Conservation (phyloP, 1,140 invertebrate species). For the Calycopis cecrops region DNA sequence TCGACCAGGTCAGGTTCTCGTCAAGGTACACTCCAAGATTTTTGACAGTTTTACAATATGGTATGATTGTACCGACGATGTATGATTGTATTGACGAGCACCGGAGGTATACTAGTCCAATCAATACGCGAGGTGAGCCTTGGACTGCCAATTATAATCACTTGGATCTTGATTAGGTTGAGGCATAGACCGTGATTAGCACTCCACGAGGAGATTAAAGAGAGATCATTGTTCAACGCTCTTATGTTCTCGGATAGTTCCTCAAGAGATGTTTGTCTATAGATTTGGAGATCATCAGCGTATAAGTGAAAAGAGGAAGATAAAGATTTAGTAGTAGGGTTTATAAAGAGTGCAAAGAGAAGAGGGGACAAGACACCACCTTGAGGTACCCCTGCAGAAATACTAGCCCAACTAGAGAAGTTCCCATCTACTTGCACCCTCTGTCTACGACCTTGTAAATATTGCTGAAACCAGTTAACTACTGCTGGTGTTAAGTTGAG, state of each 20-base stretch:
- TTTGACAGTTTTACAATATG: background rate
- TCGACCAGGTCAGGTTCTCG: constrained; percentile 4
- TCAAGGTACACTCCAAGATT: constrained; percentile 4
- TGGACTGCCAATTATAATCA: background rate
- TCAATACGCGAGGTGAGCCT: background rate
- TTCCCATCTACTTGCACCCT: background rate
- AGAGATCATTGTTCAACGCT: background rate
- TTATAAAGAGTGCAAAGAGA: background rate
- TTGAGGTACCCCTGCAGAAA: background rate
- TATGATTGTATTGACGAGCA: background rate
- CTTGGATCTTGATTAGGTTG: background rate
- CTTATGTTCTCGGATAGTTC: background rate
- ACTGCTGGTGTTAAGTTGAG: no score
- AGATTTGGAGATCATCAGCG: background rate
- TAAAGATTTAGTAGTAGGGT: background rate
- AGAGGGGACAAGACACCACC: background rate
- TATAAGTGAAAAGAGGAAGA: background rate
- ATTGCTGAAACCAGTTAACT: background rate
- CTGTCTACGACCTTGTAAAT: background rate
- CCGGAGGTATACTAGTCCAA: background rate
- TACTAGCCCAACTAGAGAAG: background rate
- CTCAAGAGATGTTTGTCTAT: background rate
- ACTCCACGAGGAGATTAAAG: background rate
- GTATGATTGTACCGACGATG: background rate
- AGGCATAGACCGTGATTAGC: background rate